Evolutionary conservation across 2,113 vertebrate species (phyloP).

Genomic region (Lepus europaeus): DNA sequence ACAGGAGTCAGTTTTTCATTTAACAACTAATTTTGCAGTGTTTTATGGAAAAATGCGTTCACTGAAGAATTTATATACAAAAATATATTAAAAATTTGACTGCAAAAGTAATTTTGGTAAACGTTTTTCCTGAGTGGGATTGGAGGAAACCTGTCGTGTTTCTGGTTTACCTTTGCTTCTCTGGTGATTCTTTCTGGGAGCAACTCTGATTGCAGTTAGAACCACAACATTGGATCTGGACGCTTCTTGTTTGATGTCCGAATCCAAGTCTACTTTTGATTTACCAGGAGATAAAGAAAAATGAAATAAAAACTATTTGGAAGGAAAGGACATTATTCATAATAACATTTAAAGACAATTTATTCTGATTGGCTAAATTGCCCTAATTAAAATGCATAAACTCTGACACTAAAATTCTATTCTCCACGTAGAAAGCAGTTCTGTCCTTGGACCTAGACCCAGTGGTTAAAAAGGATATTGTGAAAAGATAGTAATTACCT

Average conservation of each 20-base stretch:
- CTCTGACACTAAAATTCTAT: constrained; percentile 61
- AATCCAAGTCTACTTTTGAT: neutral
- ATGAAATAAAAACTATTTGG: neutral
- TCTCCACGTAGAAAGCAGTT: constrained; percentile 34
- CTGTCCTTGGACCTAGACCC: constrained; percentile 48
- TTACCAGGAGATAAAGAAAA: constrained; percentile 26
- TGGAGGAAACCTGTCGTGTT: neutral
- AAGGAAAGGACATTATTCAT: constrained; percentile 34
- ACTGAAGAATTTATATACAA: neutral
- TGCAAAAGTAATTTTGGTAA: constrained; percentile 11
- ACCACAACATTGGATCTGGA: neutral
- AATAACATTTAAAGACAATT: constrained; percentile 46
- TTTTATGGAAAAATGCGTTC: no score
- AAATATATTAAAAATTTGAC: neutral
- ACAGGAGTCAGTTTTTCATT: neutral
- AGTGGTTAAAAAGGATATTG: constrained; percentile 53
- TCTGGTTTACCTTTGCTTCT: neutral
- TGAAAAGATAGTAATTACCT: constrained; percentile 36
- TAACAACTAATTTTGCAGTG: constrained; percentile 31
- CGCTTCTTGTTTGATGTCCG: constrained; percentile 3
- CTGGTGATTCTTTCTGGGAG: neutral
- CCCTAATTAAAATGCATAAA: constrained; percentile 69
- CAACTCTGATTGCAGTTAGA: neutral
- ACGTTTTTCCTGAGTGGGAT: neutral
- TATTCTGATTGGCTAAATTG: constrained; percentile 70